Evolutionary conservation across 2,888 invertebrate species (phyloP), one percentile per base, ranked within the genome.

Genomic region (Micoletzkya japonica): DNA sequence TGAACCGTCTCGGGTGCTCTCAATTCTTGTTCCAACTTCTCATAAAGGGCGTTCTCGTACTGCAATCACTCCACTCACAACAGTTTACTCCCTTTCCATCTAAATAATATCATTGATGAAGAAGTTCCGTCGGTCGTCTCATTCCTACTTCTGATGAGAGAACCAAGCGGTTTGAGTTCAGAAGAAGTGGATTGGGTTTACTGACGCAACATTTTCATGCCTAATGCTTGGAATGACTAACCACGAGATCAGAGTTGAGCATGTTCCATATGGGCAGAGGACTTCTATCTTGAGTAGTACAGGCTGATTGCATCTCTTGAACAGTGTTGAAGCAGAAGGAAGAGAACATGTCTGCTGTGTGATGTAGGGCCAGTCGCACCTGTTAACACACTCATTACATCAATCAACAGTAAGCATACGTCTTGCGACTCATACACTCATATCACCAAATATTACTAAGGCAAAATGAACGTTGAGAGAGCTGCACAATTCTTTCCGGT

Each of bases 311-410:
- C 28, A 61, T 49, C 54, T 78, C 80, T 36, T 72, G 68, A 14
- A 80, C 36, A 0, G 73, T 77, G 66, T 84, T 84, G 77, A 84
- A 84, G 78, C 96, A 90, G 89, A 97, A 97, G 80, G 95, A 95
- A 79, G 96, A 96, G 89, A 95, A 97, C 86, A 97, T 90, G 87
- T 94, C 93, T 73, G 96, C 95, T 88, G 95, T 94, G 63, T 92
- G 91, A 88, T 97, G 97, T 78, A 95, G 94, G 2, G 92, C 93
- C 84, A 97, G 89, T 89, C 95, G 96, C 74, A 95, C 92, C 94
- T 95, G 87, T 39, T 88, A 70, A 61, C 17, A n/a, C n/a, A n/a
- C n/a, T n/a, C n/a, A n/a, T n/a, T n/a, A n/a, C n/a, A n/a, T n/a
- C n/a, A n/a, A n/a, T n/a, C n/a, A n/a, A n/a, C n/a, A n/a, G n/a